Evolutionary conservation across 2,113 vertebrate genomes (phyloP), one percentile per base, ranked within the genome.

Genomic region (Psittacula cyanocephala): DNA sequence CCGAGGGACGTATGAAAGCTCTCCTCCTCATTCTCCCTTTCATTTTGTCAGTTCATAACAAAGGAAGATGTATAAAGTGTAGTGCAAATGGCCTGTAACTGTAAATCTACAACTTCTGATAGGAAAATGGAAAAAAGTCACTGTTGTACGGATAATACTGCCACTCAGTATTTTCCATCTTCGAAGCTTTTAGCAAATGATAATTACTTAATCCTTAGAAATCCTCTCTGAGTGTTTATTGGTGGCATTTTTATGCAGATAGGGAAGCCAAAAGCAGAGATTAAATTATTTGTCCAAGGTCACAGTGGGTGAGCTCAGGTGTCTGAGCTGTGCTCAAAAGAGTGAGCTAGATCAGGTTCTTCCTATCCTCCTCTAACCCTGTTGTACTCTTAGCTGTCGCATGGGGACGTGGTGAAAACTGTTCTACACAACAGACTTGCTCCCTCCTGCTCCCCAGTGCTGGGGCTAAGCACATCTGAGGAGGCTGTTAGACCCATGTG

Each of bases 271-370:
- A 89, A 91, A 91, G 28, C 76, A 88, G 88, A 88, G 86, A 93
- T 96, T 90, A 94, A 93, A 86, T 92, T 47, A 37, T 95, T 96
- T 95, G 72, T 67, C 69, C 86, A 93, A 90, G 88, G 91, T 94
- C 82, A 78, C 39, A 68, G 60, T 17, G 68, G 79, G 76, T 91
- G 76, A 95, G 46, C 82, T 90, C 91, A 96, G 82, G 89, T 91
- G 71, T 78, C 93, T 91, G 71, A 95, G 81, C 91, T 88, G 53
- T 86, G 46, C 55, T 86, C 46, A 68, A 57, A 77, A 83, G 59
- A 46, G 68, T 83, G 82, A 90, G 60, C 43, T 91, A 77, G 43
- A 57, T 70, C 80, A 67, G 16, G 53, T 44, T 44, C 81, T 74
- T 49, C 31, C 71, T 90, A 37, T 55, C 63, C 64, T 78, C 29